Base-by-base conservation (phyloP, 1,140 invertebrate species). In the Ruditapes philippinarum region DNA sequence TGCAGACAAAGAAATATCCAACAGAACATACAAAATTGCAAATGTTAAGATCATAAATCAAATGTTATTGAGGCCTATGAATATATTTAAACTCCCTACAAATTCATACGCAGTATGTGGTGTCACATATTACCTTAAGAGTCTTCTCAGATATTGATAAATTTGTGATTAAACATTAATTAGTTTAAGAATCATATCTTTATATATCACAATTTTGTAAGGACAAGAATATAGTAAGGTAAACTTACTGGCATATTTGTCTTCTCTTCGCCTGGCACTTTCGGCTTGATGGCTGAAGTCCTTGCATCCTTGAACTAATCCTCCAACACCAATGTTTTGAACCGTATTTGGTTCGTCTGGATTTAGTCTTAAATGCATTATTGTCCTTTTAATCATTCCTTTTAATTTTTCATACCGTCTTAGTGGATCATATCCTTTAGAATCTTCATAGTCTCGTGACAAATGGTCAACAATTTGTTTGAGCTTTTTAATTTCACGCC, bases 401-500 rank as follows among this genome's bases (percentile, higher is more conserved):
- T 95, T 94, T 28, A 93, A 65, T 80, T 91, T 90, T 65, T 91
- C 91, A 80, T 95, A 95, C 0, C 94, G 89, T 9, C 94, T 90
- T n/a, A 95, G 45, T 17, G 93, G 93, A 84, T 95, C 94, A n/a
- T 92, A 93, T 49, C 93, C 92, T 87, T 95, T 95, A 25, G 93
- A 93, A 54, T 93, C 91, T 49, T 94, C 94, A 79, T 95, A 95
- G 42, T 95, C 94, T 45, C 91, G 86, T 42, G 62, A 65, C 36
- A 95, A 91, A 79, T 93, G 93, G n/a, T 94, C 94, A 19, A 95
- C 90, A 0, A 94, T 92, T 76, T 93, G 92, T 65, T 92, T 90
- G 0, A 92, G 86, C 51, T 92, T 91, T 85, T 94, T 94, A 57
- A 94, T 90, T 25, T 94, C 93, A 40, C 92, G 83, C 28, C 91